Percentiles rank a stretch among this genome's conserved stretches.
Conservation (phyloP, 2,888 invertebrate genomes). For the Resseliella maxima region DNA sequence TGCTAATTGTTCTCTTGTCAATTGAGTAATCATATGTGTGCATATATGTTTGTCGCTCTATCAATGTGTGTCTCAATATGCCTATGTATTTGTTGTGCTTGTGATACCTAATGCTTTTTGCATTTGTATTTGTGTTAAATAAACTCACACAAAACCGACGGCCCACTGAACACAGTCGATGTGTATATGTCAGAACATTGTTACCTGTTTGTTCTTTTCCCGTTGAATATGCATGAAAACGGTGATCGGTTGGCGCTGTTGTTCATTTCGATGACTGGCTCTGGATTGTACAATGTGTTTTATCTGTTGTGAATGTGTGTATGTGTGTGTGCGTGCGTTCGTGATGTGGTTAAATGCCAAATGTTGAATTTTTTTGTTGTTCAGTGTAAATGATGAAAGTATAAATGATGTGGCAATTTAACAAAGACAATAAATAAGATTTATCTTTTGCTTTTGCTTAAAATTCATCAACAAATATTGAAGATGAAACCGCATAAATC, state of each 20-base stretch:
- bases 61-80: not conserved
- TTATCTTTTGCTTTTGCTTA: not conserved
- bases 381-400: slow-evolving; percentile 24
- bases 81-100: not conserved
- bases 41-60: too few species aligned
- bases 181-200: slow-evolving; percentile 23
- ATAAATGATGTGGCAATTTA: slow-evolving; percentile 40
- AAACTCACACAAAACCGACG: not conserved
- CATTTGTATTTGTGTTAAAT: slow-evolving; percentile 8
- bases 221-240: slow-evolving; percentile 40
- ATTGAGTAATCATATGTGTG: not conserved
- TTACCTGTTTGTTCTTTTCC: slow-evolving; percentile 48
- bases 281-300: not conserved
- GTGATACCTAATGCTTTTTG: not conserved
- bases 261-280: not conserved
- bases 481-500: not conserved
- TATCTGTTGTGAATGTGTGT: not conserved
- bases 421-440: not conserved
- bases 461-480: not conserved
- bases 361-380: not conserved
- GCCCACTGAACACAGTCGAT: not conserved
- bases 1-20: not conserved
- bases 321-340: not conserved
- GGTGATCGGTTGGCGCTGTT: slow-evolving; percentile 41
- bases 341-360: slow-evolving; percentile 19